These are phyloP conservation scores for Tragelaphus strepsiceros DNA, from an alignment of 2,113 vertebrate genomes.

Conservation along the genomic window DNA sequence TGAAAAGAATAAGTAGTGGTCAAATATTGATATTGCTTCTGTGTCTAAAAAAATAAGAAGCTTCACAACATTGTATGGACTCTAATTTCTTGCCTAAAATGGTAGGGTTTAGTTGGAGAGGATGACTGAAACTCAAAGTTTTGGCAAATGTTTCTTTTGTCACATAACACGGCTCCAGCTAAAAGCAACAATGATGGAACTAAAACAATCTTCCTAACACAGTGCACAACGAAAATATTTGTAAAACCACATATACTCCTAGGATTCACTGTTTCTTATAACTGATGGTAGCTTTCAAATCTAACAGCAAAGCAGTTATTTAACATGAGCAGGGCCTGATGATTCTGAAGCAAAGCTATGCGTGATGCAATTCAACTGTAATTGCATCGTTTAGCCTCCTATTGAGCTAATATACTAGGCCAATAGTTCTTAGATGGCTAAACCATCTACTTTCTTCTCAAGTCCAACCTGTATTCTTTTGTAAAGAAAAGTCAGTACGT, in stretches of 20 bases:
- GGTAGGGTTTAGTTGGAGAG: not conserved
- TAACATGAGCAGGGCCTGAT: not conserved
- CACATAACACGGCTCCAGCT: not conserved
- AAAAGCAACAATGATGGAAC: not conserved
- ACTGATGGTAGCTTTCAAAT: not conserved
- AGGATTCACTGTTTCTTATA: not conserved
- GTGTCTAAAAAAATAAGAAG: not conserved
- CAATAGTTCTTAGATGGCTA: not conserved
- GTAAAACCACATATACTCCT: not conserved
- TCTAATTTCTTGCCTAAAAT: not conserved
- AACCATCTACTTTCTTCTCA: not conserved
- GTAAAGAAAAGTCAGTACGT: not conserved
- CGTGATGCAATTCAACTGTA: not conserved
- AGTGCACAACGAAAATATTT: not conserved
- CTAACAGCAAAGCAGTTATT: not conserved
- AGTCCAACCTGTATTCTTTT: not conserved
- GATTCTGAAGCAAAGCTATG: not conserved
- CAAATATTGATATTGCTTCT: not conserved
- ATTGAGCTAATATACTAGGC: not conserved
- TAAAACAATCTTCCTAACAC: not conserved
- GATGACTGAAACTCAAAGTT: not conserved
- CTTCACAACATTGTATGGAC: not conserved
- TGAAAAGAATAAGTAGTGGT: not conserved
- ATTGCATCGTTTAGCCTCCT: not conserved
- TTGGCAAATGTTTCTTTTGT: not conserved